phyloP scores from a whole-genome alignment of 2,113 vertebrate species.

The Bubo bubo region DNA sequence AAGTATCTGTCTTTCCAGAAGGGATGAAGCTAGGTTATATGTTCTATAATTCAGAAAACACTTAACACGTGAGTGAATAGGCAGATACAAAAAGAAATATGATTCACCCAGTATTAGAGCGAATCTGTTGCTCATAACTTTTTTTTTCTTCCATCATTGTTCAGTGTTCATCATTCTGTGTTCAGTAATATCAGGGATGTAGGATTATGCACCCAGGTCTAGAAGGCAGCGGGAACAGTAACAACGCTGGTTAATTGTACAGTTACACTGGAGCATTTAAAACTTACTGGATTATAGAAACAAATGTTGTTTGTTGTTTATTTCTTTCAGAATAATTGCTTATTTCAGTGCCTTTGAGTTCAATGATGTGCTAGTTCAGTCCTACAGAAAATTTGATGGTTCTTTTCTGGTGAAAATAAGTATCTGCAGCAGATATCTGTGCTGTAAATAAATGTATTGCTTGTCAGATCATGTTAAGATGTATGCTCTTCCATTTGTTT shows the following conservation, averaged over 20 bases:
- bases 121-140: background rate
- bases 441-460: background rate
- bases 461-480: background rate
- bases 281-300: background rate
- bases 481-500: background rate
- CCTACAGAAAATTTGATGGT: background rate
- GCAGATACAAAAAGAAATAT: background rate
- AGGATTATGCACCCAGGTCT: background rate
- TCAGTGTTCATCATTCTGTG: background rate
- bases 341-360: background rate
- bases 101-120: background rate
- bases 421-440: background rate
- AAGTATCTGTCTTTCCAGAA: constrained; percentile 31
- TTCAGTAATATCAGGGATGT: background rate
- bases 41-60: constrained; percentile 61
- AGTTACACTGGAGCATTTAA: background rate
- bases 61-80: constrained; percentile 27
- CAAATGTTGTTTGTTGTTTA: background rate
- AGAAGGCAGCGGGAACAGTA: background rate
- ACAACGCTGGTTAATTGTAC: background rate
- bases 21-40: background rate
- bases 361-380: background rate
- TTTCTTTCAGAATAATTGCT: background rate
- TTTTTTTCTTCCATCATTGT: background rate
- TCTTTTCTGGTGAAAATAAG: background rate